Percentiles rank a stretch among this genome's conserved stretches.
Conservation (phyloP, 2,888 invertebrate species). For the Microctonus brassicae region DNA sequence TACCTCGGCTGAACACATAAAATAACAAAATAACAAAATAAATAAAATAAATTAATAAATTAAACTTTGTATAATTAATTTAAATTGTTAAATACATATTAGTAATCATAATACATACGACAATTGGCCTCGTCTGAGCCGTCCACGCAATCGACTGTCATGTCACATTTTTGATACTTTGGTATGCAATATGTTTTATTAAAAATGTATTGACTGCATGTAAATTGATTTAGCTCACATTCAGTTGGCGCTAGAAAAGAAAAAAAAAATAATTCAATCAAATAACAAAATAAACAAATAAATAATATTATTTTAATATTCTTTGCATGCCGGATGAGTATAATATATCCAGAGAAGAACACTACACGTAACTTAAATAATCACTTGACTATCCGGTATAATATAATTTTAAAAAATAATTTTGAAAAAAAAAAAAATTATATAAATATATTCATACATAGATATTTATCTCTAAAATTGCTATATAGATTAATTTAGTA, state of each 20-base stretch:
- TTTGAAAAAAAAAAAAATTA: slow-evolving; percentile 8
- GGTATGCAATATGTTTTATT: slow-evolving; percentile 97
- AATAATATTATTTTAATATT: neutral
- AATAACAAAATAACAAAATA: neutral
- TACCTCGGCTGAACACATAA: slow-evolving; percentile 80
- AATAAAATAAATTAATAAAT: neutral
- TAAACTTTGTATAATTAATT: neutral
- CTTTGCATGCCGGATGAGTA: slow-evolving; percentile 45
- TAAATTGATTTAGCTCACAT: slow-evolving; percentile 91
- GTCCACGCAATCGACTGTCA: slow-evolving; percentile 94
- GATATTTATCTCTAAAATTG: too few species aligned
- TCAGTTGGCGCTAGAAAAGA: slow-evolving; percentile 88
- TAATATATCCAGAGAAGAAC: slow-evolving; percentile 14
- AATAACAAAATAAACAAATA: neutral
- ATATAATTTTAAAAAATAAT: too few species aligned
- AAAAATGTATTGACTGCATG: slow-evolving; percentile 94
- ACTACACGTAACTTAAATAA: neutral
- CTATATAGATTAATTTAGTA: neutral
- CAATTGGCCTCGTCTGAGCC: slow-evolving; percentile 96
- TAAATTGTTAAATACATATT: neutral
- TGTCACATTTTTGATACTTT: slow-evolving; percentile 93
- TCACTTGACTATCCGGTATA: neutral
- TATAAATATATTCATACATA: too few species aligned
- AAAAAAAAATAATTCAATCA: neutral
- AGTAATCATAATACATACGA: slow-evolving; percentile 80